Conservation (phyloP, 2,113 vertebrate species). For the Oreochromis tanganicae region DNA sequence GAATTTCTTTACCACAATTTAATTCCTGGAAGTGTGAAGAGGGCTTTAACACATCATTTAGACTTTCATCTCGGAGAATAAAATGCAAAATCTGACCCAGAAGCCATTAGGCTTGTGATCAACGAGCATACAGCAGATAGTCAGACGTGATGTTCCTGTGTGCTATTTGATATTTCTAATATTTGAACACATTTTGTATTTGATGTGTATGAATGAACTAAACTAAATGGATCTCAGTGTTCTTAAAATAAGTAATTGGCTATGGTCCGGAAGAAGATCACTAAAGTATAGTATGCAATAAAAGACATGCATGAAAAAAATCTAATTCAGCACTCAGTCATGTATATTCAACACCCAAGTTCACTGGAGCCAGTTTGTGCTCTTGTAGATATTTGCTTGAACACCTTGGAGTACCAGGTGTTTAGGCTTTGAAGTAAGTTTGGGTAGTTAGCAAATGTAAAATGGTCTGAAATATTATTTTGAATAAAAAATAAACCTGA, state of each 20-base stretch:
- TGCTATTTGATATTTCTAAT: background rate
- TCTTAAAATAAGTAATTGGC: background rate
- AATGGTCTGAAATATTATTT: background rate
- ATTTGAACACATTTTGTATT: background rate
- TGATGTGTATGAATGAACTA: background rate
- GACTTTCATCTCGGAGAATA: background rate
- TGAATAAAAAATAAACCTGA: background rate
- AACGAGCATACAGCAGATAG: background rate
- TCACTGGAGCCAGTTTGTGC: background rate
- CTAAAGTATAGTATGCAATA: background rate
- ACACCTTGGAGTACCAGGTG: background rate
- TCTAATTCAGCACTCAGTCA: background rate
- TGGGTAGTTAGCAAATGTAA: background rate
- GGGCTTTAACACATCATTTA: rapidly evolving
- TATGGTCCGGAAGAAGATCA: rapidly evolving
- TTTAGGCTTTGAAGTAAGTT: background rate
- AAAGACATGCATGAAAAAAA: background rate
- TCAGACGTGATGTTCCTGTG: background rate
- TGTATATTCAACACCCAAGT: background rate
- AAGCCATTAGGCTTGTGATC: background rate
- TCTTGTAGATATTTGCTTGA: background rate
- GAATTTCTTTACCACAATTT: background rate
- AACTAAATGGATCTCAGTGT: background rate
- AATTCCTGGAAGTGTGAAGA: background rate
- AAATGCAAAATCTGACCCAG: background rate